A percentile compares a stretch with the other conserved stretches of the same genome.
These are phyloP conservation scores for Epinotia nisella DNA, from an alignment of 2,888 invertebrate genomes.

Conservation along the genomic window DNA sequence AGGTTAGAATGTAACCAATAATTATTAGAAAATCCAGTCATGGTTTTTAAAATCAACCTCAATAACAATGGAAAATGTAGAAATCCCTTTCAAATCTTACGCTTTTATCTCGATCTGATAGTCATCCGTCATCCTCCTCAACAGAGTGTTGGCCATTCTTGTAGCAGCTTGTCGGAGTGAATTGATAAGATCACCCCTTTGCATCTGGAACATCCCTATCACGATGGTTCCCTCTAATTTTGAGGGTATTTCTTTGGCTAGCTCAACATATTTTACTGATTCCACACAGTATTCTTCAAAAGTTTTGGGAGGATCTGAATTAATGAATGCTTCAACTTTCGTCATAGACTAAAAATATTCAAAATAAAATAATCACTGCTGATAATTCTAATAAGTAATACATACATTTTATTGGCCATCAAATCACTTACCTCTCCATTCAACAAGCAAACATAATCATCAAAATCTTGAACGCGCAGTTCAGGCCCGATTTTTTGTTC, in stretches of 20 bases:
- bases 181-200: conserved; percentile 90
- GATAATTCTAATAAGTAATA: not conserved
- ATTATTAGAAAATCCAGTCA: too few relatives aligned
- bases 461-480: conserved; percentile 90
- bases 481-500: conserved; percentile 91
- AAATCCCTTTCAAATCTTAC: conserved; percentile 80
- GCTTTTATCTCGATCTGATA: conserved; percentile 91
- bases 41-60: too few relatives aligned
- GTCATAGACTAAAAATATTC: conserved; percentile 79
- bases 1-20: too few relatives aligned
- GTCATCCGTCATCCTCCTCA: conserved; percentile 90
- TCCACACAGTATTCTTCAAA: conserved; percentile 87
- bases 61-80: not conserved
- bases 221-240: conserved; percentile 87
- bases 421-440: conserved; percentile 86
- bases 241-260: conserved; percentile 86
- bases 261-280: conserved; percentile 86
- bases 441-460: conserved; percentile 90
- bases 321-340: conserved; percentile 88
- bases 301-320: conserved; percentile 83
- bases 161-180: conserved; percentile 88
- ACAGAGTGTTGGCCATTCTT: conserved; percentile 87
- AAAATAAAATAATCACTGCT: not conserved
- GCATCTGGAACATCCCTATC: conserved; percentile 94
- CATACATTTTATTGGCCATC: not conserved